phyloP scores from a whole-genome alignment of 1,140 invertebrate genomes.

The Vanessa atalanta region DNA sequence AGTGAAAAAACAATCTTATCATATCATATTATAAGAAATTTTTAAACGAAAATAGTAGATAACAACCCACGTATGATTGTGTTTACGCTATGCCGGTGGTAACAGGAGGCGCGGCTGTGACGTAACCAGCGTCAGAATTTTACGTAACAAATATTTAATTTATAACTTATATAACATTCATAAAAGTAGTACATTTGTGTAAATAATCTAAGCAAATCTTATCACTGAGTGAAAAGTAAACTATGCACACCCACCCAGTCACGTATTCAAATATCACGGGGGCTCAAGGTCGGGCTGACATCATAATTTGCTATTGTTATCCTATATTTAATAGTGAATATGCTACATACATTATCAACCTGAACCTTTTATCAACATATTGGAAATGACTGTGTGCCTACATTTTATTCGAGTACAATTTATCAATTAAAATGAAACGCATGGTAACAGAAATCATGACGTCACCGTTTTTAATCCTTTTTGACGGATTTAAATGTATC shows the following conservation, averaged over 20 bases:
- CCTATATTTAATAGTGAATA: conserved; percentile 8
- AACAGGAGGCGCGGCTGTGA: conserved; percentile 68
- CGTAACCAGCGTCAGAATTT: conserved; percentile 39
- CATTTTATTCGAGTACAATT: not conserved
- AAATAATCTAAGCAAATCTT: conserved; percentile 10
- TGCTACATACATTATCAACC: conserved; percentile 6
- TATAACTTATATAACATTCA: conserved; percentile 22
- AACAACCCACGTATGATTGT: conserved; percentile 25
- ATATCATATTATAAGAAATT: not conserved
- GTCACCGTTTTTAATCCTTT: not conserved
- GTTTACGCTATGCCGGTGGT: conserved; percentile 29
- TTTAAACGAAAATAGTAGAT: conserved; percentile 34
- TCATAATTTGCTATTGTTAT: conserved; percentile 1
- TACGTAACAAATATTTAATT: conserved; percentile 23
- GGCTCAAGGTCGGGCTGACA: not conserved
- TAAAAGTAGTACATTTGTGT: conserved; percentile 7
- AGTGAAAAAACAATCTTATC: not conserved
- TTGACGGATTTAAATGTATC: no score
- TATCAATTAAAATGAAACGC: not conserved
- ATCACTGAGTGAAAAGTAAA: conserved; percentile 16
- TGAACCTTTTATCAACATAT: conserved; percentile 2
- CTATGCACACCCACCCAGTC: not conserved
- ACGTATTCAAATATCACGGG: conserved; percentile 11
- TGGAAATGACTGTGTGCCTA: not conserved
- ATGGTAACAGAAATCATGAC: conserved; percentile 5